Evolutionary conservation across 2,113 vertebrate species (phyloP).

Genomic region (Grammomys dolichurus): DNA sequence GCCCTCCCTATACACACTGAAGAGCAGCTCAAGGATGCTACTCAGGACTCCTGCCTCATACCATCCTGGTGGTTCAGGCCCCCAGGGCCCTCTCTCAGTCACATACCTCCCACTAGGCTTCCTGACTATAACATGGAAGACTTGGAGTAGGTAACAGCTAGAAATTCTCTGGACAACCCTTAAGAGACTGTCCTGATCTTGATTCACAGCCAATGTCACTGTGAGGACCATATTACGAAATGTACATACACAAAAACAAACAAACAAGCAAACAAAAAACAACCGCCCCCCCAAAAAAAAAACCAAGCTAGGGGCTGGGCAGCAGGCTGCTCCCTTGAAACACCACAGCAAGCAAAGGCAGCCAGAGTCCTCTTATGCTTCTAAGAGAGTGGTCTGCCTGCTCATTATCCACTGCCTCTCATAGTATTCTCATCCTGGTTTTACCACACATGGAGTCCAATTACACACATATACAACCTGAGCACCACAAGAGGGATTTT

Average conservation of each 20-base stretch:
- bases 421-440: background rate
- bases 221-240: background rate
- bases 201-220: background rate
- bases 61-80: background rate
- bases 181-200: background rate
- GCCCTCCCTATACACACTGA: background rate
- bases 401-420: background rate
- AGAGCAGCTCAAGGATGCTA: background rate
- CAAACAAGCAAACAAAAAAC: no score
- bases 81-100: background rate
- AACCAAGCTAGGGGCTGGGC: no score
- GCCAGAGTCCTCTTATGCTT: background rate
- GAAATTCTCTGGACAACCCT: background rate
- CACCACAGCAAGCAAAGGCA: no score
- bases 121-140: background rate
- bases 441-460: background rate
- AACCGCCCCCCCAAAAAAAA: no score
- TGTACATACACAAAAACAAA: background rate
- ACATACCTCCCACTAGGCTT: background rate
- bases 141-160: background rate
- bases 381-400: background rate
- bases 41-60: background rate
- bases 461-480: background rate
- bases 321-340: fast-evolving
- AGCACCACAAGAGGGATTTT: background rate